Percentiles rank a stretch among this genome's conserved stretches.
Conservation (phyloP, 2,113 vertebrate genomes). For the Herpetotheres cachinnans region DNA sequence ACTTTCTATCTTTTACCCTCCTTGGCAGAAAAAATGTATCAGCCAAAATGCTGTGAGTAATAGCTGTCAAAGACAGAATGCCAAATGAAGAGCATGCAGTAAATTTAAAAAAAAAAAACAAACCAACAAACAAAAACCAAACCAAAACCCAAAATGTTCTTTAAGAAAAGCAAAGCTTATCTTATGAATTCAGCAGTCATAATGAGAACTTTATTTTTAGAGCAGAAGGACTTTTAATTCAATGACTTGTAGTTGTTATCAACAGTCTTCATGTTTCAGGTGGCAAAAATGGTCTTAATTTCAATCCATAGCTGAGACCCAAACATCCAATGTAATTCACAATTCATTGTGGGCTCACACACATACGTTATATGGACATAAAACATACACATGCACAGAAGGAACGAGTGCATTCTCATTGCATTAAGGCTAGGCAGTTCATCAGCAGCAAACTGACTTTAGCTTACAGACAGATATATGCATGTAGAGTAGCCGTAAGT, state of each 20-base stretch:
- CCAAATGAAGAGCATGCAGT: conserved; percentile 16
- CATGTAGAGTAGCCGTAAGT: conserved; percentile 53
- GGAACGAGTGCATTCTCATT: conserved; percentile 48
- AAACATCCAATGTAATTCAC: neutral
- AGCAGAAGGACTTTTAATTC: neutral
- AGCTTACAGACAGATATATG: conserved; percentile 52
- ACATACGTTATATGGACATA: neutral
- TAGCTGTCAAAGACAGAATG: conserved; percentile 24
- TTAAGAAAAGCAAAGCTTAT: neutral
- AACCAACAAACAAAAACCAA: neutral
- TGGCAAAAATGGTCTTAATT: neutral
- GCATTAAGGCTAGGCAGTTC: conserved; percentile 55
- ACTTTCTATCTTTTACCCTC: neutral
- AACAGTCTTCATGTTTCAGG: neutral
- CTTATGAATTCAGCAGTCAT: neutral
- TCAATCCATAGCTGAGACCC: neutral
- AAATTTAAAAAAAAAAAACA: neutral
- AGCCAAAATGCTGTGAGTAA: conserved; percentile 66
- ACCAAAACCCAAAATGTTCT: neutral
- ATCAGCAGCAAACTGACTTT: conserved; percentile 61
- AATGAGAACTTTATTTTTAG: neutral
- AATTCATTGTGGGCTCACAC: neutral
- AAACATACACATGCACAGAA: conserved; percentile 61
- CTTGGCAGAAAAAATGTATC: neutral
- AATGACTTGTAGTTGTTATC: neutral